phyloP scores from a whole-genome alignment of 2,113 vertebrate species.

The Peromyscus californicus region DNA sequence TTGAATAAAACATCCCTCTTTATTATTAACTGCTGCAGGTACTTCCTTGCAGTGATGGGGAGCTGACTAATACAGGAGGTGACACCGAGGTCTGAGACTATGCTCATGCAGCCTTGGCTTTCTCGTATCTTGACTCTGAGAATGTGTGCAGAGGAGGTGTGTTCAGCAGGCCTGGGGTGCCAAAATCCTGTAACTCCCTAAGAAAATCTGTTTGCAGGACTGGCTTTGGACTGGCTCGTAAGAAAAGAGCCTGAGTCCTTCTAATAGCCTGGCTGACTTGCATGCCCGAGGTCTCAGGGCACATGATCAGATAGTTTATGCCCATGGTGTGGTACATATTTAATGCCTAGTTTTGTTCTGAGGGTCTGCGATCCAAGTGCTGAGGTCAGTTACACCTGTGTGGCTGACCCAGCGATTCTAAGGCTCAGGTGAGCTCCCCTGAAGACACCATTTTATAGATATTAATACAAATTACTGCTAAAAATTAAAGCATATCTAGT shows the following conservation, averaged over 20 bases:
- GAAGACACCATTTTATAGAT: neutral
- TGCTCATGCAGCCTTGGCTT: neutral
- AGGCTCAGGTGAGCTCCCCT: neutral
- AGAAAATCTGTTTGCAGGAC: neutral
- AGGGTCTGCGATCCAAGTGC: neutral
- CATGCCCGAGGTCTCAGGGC: neutral
- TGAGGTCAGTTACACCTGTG: neutral
- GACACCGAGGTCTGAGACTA: neutral
- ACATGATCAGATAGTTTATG: constrained; percentile 26
- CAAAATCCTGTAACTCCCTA: neutral
- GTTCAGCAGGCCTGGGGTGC: neutral
- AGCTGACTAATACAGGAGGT: neutral
- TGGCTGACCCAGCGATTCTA: neutral
- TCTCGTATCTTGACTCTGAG: neutral
- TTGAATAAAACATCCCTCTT: neutral
- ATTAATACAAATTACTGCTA: neutral
- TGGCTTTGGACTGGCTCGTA: neutral
- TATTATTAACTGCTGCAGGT: neutral
- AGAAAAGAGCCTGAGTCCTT: neutral
- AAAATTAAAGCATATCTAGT: neutral
- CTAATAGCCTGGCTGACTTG: neutral
- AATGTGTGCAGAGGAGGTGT: neutral
- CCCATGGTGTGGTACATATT: neutral
- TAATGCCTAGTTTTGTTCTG: neutral
- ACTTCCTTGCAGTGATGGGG: neutral